Percentiles rank a stretch among this genome's conserved stretches.
Conservation (phyloP, 53 echinoderm and acorn worm genomes). For the Patiria pectinifera region DNA sequence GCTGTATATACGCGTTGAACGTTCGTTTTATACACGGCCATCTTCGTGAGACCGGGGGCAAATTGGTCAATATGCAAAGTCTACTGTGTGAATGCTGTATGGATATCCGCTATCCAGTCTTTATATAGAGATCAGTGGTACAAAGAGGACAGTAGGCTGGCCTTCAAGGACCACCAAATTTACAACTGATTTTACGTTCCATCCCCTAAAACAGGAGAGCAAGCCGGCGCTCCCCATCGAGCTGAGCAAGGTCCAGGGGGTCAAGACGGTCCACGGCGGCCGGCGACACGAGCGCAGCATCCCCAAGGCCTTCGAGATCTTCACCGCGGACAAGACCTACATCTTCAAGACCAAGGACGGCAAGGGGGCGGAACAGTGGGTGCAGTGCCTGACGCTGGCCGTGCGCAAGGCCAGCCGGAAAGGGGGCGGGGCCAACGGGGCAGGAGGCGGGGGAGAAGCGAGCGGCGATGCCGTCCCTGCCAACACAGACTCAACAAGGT, state of each 20-base stretch:
- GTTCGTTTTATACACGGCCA: too few relatives aligned
- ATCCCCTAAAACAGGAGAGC: conserved; percentile 40
- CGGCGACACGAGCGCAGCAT: conserved; percentile 91
- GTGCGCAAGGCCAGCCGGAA: conserved; percentile 76
- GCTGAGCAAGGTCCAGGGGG: conserved; percentile 92
- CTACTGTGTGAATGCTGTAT: too few relatives aligned
- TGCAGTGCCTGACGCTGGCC: conserved; percentile 95
- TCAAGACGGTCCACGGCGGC: conserved; percentile 81
- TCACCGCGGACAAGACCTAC: conserved; percentile 98
- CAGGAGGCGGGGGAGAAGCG: neutral
- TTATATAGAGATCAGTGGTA: too few relatives aligned
- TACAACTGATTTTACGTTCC: neutral
- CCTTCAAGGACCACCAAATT: neutral
- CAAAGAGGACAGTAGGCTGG: too few relatives aligned
- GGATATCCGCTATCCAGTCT: too few relatives aligned
- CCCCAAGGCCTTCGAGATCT: conserved; percentile 96
- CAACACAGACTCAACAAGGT: conserved; percentile 11
- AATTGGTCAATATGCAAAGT: too few relatives aligned
- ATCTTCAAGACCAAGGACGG: conserved; percentile 97
- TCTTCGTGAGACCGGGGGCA: too few relatives aligned
- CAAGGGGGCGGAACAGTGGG: conserved; percentile 97
- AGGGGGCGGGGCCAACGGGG: neutral
- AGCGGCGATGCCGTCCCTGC: neutral
- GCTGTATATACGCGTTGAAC: too few relatives aligned
- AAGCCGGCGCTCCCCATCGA: conserved; percentile 87